Evolutionary conservation across 2,113 vertebrate species (phyloP), one percentile per base, ranked within the genome.

Genomic region (Microtus montanus): DNA sequence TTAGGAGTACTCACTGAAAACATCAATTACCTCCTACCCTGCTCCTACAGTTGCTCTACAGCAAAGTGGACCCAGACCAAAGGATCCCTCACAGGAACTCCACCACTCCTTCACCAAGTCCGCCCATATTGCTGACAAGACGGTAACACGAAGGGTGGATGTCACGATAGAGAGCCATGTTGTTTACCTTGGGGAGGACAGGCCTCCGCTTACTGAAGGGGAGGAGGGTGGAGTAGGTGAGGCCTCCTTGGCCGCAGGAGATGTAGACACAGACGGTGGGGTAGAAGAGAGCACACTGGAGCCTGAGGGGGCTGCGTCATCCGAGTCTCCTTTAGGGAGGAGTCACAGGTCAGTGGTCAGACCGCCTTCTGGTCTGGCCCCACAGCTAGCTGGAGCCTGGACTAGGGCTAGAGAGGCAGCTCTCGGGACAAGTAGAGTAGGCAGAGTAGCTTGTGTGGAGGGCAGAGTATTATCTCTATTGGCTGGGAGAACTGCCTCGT

Each of bases 211-310:
- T 94, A 99, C 99, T 7, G 99, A 99, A 0, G 99, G 99, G n/a
- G 99, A 99, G 70, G 99, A 99, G 17, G 99, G 99, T 0, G 99
- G 99, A 0, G 99, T 99, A 82, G 99, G 99, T 0, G 99, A 99
- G 14, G 99, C 99, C 97, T 99, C 99, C 98, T 99, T 99, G 95
- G 99, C 97, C 12, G 99, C 99, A 1, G 99, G 99, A 73, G 99
- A 99, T 5, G 98, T 98, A 88, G 99, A 99, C 7, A 98, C 97
- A 87, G 99, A 99, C 3, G 99, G 99, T 2, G 99, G 99, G 33
- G 99, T 99, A 94, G 99, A 99, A 78, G 99, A 99, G 75, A 99
- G 99, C 89, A 98, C 97, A 22, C 97, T 97, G 47, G 99, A 98
- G 93, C 98, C 97, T 28, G 99, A 98, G 47, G 99, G 99, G 20